phyloP scores from a whole-genome alignment of 2,113 vertebrate species.

The Nannospalax galili region DNA sequence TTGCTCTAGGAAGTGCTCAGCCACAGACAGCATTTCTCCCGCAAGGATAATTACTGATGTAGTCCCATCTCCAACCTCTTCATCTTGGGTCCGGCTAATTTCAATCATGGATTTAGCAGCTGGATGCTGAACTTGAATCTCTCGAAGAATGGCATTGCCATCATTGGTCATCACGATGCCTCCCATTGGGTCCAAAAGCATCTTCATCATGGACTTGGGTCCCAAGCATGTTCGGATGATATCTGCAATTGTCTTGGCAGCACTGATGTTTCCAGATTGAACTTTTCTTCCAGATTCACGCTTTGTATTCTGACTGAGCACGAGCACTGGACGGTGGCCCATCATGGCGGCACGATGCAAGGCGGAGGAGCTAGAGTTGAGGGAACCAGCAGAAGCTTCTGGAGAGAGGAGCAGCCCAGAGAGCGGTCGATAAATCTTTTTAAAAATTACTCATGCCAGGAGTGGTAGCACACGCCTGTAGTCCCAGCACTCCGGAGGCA shows the following conservation, averaged over 20 bases:
- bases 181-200: slow-evolving; percentile 97
- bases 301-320: slow-evolving; percentile 97
- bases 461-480: not conserved
- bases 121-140: slow-evolving; percentile 99
- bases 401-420: slow-evolving; percentile 71
- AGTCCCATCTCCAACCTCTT: slow-evolving; percentile 98
- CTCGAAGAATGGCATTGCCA: slow-evolving; percentile 97
- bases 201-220: slow-evolving; percentile 99
- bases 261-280: slow-evolving; percentile 95
- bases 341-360: slow-evolving; percentile 86
- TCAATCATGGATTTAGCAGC: slow-evolving; percentile 99
- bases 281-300: slow-evolving; percentile 98
- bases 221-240: slow-evolving; percentile 98
- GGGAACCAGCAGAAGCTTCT: slow-evolving; percentile 86
- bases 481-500: not conserved
- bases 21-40: slow-evolving; percentile 96
- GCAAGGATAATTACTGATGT: slow-evolving; percentile 99
- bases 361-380: not conserved
- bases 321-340: slow-evolving; percentile 93
- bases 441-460: not conserved
- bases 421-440: slow-evolving; percentile 2
- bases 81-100: slow-evolving; percentile 99
- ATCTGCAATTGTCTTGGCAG: slow-evolving; percentile 98
- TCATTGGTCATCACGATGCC: slow-evolving; percentile 99
- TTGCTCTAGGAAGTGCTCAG: slow-evolving; percentile 97